Percentiles rank a stretch among this genome's conserved stretches.
Evolutionary conservation across 2,113 vertebrate genomes (phyloP).

Genomic region (Loxodonta africana): DNA sequence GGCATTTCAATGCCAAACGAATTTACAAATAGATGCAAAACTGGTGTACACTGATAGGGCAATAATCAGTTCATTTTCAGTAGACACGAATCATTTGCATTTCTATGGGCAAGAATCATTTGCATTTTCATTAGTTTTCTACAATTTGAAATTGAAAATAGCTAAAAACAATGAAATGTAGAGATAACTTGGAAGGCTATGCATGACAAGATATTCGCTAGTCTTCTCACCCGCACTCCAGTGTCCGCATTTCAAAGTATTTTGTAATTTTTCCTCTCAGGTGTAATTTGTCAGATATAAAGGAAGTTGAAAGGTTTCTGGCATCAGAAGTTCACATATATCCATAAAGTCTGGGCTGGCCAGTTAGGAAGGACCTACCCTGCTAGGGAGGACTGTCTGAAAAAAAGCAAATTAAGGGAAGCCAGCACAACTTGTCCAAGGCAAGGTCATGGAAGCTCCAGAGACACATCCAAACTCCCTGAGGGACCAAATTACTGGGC

Average conservation of each 20-base stretch:
- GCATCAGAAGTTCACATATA: neutral
- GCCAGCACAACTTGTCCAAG: too few species aligned
- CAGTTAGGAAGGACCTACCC: neutral
- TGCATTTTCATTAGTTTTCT: conserved; percentile 19
- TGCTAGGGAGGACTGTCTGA: neutral
- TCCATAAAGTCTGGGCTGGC: neutral
- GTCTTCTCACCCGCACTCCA: too few species aligned
- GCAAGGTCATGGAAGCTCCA: too few species aligned
- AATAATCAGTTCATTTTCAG: neutral
- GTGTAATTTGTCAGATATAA: neutral
- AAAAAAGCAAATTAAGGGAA: neutral
- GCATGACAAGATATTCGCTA: neutral
- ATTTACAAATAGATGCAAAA: neutral
- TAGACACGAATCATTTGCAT: neutral
- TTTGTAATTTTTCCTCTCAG: neutral
- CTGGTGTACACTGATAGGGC: neutral
- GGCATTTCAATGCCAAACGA: neutral
- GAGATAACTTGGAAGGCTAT: neutral
- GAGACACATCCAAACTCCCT: too few species aligned
- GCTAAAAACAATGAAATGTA: neutral
- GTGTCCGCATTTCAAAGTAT: neutral
- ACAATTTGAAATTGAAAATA: neutral
- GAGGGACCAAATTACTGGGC: too few species aligned
- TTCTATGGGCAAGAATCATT: neutral
- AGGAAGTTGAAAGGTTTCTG: neutral